Evolutionary conservation across 2,888 invertebrate genomes (phyloP), one percentile per base, ranked within the genome.

Genomic region (Platycnemis pennipes): DNA sequence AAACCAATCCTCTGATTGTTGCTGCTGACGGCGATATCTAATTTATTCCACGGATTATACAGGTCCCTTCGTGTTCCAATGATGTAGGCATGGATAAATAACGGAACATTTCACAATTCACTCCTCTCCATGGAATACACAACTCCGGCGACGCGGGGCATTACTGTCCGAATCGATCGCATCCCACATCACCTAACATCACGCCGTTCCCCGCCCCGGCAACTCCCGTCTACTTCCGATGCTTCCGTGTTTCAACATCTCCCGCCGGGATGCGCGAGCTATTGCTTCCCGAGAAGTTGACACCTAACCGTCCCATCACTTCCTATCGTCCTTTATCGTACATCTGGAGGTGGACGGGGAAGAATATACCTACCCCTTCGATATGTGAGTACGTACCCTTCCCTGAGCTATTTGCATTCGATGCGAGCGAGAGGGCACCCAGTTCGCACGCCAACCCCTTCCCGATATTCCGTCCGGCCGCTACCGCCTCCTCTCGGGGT

Each of bases 141-240:
- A 49, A 49, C 11, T 49, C 49, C 49, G 19, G 13, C 11, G 49
- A 49, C 49, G 19, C 49, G 49, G 49, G 49, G 49, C 1, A 63
- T 63, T 63, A 19, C n/a, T 63, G 26, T 7, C 7, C 5, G n/a
- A 22, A 2, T 63, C 22, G 63, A 63, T 63, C 63, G 26, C 22
- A 63, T 63, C 63, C 63, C 63, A n/a, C 8, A 22, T 63, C 63
- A 63, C 63, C 63, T 63, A n/a, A 63, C 2, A 26, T 26, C 63
- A 26, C n/a, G n/a, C 26, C 88, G 26, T 16, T 88, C 49, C 19
- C 37, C 88, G 11, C 11, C 49, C 19, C n/a, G 31, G 31, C 46
- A 88, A n/a, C 31, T 53, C 53, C 2, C 88, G 44, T 88, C 88
- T 37, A 88, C n/a, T 53, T 88, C 88, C 88, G 46, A 26, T 49